Percentiles rank a stretch among this genome's conserved stretches.
Conservation (phyloP, 2,113 vertebrate species). For the Leptosomus discolor region DNA sequence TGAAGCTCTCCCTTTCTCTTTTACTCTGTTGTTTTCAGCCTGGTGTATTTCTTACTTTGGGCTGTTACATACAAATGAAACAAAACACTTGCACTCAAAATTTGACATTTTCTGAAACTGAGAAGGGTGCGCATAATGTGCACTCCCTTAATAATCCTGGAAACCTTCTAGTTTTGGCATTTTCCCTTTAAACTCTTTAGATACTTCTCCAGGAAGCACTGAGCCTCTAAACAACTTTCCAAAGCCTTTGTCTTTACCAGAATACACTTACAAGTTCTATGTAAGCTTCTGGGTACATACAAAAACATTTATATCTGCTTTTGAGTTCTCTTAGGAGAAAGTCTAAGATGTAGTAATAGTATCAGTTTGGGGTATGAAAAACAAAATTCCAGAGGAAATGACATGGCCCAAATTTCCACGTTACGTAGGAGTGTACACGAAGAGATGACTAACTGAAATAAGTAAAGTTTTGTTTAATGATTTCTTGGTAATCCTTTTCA, state of each 20-base stretch:
- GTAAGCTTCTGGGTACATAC: background rate
- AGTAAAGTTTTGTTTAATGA: background rate
- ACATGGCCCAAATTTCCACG: background rate
- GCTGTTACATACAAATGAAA: background rate
- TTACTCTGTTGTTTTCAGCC: background rate
- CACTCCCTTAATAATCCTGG: background rate
- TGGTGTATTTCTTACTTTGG: background rate
- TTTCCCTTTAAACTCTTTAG: background rate
- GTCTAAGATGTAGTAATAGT: background rate
- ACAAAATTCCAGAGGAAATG: background rate
- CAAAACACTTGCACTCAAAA: background rate
- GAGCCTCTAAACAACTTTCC: background rate
- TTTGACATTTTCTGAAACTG: background rate
- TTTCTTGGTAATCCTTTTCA: conserved; percentile 58
- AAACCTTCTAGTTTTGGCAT: background rate
- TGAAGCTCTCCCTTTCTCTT: background rate
- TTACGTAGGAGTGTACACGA: fast-evolving
- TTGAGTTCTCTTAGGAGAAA: background rate
- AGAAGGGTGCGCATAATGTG: fast-evolving
- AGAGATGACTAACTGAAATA: background rate
- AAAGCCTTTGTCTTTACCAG: background rate
- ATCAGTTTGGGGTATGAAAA: background rate
- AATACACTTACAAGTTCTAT: background rate
- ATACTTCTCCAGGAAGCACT: background rate
- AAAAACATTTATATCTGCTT: background rate